Base-by-base conservation (phyloP, 2,113 vertebrate genomes). In the Myiopsitta monachus region DNA sequence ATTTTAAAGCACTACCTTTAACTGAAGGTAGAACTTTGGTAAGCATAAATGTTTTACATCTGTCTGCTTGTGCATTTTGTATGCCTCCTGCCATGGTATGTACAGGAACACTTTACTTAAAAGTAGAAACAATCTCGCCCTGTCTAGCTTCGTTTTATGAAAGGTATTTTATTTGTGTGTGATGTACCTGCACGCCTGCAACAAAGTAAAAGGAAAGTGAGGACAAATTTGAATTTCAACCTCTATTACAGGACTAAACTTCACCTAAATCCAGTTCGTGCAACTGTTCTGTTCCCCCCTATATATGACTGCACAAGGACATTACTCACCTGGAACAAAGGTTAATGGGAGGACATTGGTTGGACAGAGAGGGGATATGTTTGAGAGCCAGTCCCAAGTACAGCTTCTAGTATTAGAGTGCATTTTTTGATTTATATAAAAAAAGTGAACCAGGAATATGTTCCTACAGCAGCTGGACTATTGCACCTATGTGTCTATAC, bases 201-300 rank as follows among this genome's bases (percentile, higher is more conserved):
- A 69, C 69, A 55, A 43, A 70, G 39, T 23, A 67, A 75, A 66
- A 73, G 41, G 36, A 39, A 90, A 94, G 47, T 1, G 19, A 84
- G 62, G 47, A 76, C 68, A 77, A 88, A 74, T 75, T 78, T 83
- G 87, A 67, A 76, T 83, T 92, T 51, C 75, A 67, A 47, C 30
- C 19, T 64, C 36, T 68, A 62, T 64, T 52, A 47, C 36, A 91
- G 36, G 74, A 84, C 57, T 82, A 63, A 92, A 95, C 94, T 89
- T 63, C 6, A 8, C 36, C 64, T 88, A 88, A 88, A 88, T 94
- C 92, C 88, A 88, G 43, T 73, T 86, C 85, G 87, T 83, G 59
- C 90, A 94, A 92, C 82, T 69, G 30, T 38, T 78, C 67, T 24
- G 44, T 54, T 54, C 26, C 51, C 36, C 33, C 28, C 38, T n/a